Evolutionary conservation across 2,113 vertebrate genomes (phyloP), one percentile per base, ranked within the genome.

Genomic region (Scophthalmus maximus): DNA sequence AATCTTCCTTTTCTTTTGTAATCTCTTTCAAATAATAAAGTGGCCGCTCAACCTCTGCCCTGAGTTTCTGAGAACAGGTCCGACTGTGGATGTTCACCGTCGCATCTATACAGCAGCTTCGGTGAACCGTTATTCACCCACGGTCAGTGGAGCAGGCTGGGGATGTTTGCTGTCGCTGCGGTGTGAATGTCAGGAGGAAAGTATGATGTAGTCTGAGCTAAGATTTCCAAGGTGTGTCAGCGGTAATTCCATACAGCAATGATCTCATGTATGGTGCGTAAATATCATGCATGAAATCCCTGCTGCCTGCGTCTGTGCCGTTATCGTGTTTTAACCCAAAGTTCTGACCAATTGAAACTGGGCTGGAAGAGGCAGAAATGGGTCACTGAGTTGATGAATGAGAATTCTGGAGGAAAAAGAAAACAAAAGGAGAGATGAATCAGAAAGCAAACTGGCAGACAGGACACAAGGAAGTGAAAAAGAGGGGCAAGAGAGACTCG

Each of bases 351-450:
- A 38, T 22, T 32, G 50, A 60, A 68, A 78, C 30, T 27, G 27
- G 47, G n/a, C 56, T 14, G 26, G 32, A 42, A 57, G 44, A 53
- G 77, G 11, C 55, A 30, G 51, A 61, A 30, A 55, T 46, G 65
- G 55, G 68, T 71, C 44, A 73, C 8, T 27, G 61, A 74, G 27
- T n/a, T 56, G 44, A 69, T 49, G 36, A 53, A 56, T 29, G 62
- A 57, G 27, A 61, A 44, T 44, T 44, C 11, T 20, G 2, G 56
- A 26, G 32, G 29, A 38, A 62, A n/a, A n/a, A n/a, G n/a, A n/a
- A n/a, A n/a, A n/a, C n/a, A n/a, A n/a, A n/a, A n/a, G n/a, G n/a
- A n/a, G n/a, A 40, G 30, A 70, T 36, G 49, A 78, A 73, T 77
- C 47, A 32, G 26, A 51, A 36, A 53, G 14, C 25, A 69, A 62